A percentile compares a stretch with the other conserved stretches of the same genome.
phyloP scores from a whole-genome alignment of 2,113 vertebrate genomes.

The Gracilinanus agilis region DNA sequence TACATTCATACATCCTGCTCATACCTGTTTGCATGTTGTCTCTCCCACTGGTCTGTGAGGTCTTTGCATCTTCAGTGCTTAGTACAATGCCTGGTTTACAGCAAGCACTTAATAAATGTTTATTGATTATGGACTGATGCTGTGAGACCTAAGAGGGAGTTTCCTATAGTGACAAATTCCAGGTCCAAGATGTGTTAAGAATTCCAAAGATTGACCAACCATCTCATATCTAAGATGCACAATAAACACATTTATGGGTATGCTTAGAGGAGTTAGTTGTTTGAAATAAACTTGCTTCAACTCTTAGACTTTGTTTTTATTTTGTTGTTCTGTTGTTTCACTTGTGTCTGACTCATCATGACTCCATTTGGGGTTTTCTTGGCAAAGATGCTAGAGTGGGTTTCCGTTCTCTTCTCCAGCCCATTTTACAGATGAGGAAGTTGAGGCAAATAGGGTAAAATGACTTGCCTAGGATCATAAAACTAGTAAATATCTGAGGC shows the following conservation, averaged over 20 bases:
- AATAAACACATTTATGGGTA: neutral
- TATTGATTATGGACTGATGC: neutral
- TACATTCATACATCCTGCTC: neutral
- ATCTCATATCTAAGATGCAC: neutral
- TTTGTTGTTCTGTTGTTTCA: neutral
- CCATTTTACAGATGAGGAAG: neutral
- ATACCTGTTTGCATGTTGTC: neutral
- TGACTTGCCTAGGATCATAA: neutral
- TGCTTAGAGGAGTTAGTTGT: neutral
- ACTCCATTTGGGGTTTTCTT: neutral
- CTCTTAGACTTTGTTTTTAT: neutral
- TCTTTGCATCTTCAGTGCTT: neutral
- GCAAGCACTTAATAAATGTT: neutral
- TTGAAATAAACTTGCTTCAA: neutral
- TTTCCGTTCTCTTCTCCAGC: neutral
- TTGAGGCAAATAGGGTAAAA: neutral
- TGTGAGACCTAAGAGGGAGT: neutral
- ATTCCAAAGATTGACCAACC: neutral
- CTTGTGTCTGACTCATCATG: neutral
- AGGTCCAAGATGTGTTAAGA: neutral
- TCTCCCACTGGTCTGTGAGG: no score
- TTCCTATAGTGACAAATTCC: neutral
- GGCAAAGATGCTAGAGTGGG: neutral
- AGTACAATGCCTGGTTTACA: neutral
- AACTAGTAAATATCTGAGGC: neutral